phyloP scores from a whole-genome alignment of 2,888 invertebrate genomes.

The Mythimna pallens region DNA sequence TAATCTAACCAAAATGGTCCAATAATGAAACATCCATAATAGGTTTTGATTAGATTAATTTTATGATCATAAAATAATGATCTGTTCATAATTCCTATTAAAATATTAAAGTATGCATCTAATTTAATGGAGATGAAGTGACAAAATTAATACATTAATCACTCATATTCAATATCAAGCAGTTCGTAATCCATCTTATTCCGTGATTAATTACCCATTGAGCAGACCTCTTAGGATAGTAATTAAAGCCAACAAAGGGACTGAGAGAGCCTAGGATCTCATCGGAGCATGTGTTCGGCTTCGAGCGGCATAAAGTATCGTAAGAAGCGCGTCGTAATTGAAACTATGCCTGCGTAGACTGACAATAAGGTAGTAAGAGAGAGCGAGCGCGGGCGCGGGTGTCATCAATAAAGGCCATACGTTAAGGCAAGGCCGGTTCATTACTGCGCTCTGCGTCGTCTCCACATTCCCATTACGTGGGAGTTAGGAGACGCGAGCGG shows the following conservation, averaged over 20 bases:
- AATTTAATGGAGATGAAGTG: slow-evolving; percentile 47
- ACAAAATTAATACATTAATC: slow-evolving; percentile 61
- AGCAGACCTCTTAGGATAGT: slow-evolving; percentile 51
- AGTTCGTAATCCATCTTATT: slow-evolving; percentile 59
- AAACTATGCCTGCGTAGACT: slow-evolving; percentile 81
- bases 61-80: slow-evolving; percentile 33
- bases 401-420: slow-evolving; percentile 89
- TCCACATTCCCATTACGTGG: slow-evolving; percentile 87
- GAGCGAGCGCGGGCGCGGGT: slow-evolving; percentile 23
- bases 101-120: slow-evolving; percentile 46
- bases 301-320: slow-evolving; percentile 79
- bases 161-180: slow-evolving; percentile 64
- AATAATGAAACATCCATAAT: slow-evolving; percentile 29
- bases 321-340: slow-evolving; percentile 83
- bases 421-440: slow-evolving; percentile 86
- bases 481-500: slow-evolving; percentile 87
- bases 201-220: slow-evolving; percentile 61
- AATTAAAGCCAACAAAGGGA: slow-evolving; percentile 62
- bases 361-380: slow-evolving; percentile 81
- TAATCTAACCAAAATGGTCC: slow-evolving; percentile 47
- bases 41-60: slow-evolving; percentile 25
- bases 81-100: slow-evolving; percentile 23
- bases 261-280: slow-evolving; percentile 55
- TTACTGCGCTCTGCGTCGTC: slow-evolving; percentile 83
- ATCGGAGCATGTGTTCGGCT: slow-evolving; percentile 65